Evolutionary conservation across 2,113 vertebrate species (phyloP).

Genomic region (Acrocephalus kingi): DNA sequence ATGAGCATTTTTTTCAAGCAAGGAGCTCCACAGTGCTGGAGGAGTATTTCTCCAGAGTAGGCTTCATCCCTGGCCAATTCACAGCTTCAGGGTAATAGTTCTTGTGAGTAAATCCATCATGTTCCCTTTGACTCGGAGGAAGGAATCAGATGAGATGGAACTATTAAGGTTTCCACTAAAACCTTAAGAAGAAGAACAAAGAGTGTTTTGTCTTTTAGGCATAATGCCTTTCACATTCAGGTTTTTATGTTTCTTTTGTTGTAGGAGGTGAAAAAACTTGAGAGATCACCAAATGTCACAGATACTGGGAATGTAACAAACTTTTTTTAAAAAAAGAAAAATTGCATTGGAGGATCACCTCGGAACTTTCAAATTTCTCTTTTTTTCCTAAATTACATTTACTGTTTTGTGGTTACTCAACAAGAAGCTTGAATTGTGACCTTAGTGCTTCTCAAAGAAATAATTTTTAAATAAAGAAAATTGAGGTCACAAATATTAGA

Average conservation of each 20-base stretch:
- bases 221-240: neutral
- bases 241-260: neutral
- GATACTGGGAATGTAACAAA: neutral
- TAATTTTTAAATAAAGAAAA: neutral
- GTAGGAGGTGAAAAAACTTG: neutral
- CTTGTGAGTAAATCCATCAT: neutral
- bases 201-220: neutral
- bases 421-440: neutral
- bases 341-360: neutral
- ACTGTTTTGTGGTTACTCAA: neutral
- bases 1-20: neutral
- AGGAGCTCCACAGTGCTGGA: neutral
- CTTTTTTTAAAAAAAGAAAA: too few relatives aligned
- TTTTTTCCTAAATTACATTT: neutral
- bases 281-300: neutral
- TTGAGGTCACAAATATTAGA: neutral
- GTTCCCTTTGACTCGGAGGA: neutral
- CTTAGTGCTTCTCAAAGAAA: neutral
- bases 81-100: neutral
- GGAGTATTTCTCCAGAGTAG: neutral
- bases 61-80: neutral
- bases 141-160: neutral
- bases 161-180: neutral
- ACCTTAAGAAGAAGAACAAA: neutral
- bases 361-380: neutral